Conservation (phyloP, 1,140 invertebrate species). For the Cydia pomonella region DNA sequence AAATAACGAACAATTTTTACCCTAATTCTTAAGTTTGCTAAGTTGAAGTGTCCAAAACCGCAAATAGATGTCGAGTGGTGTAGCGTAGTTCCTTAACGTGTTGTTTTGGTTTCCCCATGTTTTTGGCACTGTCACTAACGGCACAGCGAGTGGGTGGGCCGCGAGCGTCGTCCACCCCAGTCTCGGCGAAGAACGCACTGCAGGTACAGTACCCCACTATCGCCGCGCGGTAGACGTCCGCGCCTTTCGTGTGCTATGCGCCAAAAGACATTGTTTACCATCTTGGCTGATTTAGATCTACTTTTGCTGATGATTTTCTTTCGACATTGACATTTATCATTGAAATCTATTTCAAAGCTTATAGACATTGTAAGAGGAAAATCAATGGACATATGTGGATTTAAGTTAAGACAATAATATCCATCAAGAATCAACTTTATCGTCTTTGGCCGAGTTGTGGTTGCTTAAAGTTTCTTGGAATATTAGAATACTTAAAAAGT, state of each 20-base stretch:
- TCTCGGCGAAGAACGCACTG: slow-evolving; percentile 78
- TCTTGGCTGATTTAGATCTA: slow-evolving; percentile 20
- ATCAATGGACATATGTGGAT: slow-evolving; percentile 24
- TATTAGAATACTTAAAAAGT: not conserved
- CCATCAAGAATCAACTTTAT: no score
- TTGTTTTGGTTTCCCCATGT: slow-evolving; percentile 71
- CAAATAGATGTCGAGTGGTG: slow-evolving; percentile 5
- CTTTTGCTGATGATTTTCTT: not conserved
- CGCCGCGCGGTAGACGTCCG: slow-evolving; percentile 65
- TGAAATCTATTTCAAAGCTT: not conserved
- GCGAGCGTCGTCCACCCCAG: slow-evolving; percentile 77
- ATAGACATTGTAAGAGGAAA: not conserved
- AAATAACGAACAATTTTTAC: not conserved
- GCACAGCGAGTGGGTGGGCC: slow-evolving; percentile 73
- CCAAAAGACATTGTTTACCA: slow-evolving; percentile 48
- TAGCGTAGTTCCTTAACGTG: slow-evolving; percentile 66
- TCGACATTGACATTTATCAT: not conserved
- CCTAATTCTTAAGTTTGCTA: not conserved
- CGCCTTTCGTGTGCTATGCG: slow-evolving; percentile 47
- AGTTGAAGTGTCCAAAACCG: not conserved
- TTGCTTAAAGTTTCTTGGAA: not conserved
- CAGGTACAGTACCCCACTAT: slow-evolving; percentile 79
- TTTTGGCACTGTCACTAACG: slow-evolving; percentile 77
- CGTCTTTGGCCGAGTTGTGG: slow-evolving; percentile 22
- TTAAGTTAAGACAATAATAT: slow-evolving; percentile 13